Percentiles rank a stretch among this genome's conserved stretches.
Conservation (phyloP, 1,140 invertebrate species). For the Antheraea pernyi region DNA sequence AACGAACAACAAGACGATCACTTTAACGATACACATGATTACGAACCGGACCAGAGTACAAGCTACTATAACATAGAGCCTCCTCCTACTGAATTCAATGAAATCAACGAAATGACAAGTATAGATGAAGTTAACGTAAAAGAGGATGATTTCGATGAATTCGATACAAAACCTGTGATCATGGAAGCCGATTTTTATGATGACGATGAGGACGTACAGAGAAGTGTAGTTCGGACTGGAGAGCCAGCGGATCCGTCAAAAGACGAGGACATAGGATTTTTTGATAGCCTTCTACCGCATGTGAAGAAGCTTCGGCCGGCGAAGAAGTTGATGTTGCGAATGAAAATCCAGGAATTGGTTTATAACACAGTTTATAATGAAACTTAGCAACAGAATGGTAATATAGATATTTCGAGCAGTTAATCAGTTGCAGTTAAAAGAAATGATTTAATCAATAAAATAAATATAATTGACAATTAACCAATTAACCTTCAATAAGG, state of each 20-base stretch:
- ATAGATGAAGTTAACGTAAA: conserved; percentile 41
- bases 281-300: conserved; percentile 71
- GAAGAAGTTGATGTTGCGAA: conserved; percentile 70
- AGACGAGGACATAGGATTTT: conserved; percentile 73
- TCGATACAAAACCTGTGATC: conserved; percentile 72
- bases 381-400: conserved; percentile 18
- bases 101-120: conserved; percentile 7
- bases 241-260: conserved; percentile 40
- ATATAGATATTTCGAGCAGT: no score
- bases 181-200: conserved; percentile 72
- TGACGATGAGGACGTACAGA: conserved; percentile 61
- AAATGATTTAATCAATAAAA: no score
- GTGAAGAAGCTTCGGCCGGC: conserved; percentile 67
- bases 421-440: background rate
- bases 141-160: conserved; percentile 71
- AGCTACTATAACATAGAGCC: conserved; percentile 47
- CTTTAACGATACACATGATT: conserved; percentile 44
- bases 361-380: conserved; percentile 71
- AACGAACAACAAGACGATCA: conserved; percentile 48
- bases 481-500: no score
- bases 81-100: conserved; percentile 17
- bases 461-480: no score
- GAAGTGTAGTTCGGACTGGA: conserved; percentile 30
- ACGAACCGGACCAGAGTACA: conserved; percentile 46
- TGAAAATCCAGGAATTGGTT: conserved; percentile 73